Percentiles rank a stretch among this genome's conserved stretches.
Conservation (phyloP, 2,113 vertebrate species). For the Notothenia rossii region DNA sequence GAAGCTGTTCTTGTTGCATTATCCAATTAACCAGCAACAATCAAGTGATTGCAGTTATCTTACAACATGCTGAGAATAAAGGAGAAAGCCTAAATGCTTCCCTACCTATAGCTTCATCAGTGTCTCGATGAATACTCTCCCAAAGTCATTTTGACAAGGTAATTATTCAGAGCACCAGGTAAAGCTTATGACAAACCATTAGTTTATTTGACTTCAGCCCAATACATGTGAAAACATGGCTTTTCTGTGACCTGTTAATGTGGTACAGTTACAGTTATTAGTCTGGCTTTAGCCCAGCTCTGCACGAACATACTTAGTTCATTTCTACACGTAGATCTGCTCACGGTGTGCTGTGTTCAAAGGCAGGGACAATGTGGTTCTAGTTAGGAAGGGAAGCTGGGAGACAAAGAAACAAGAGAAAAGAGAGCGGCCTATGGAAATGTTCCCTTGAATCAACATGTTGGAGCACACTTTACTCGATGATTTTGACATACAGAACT, state of each 20-base stretch:
- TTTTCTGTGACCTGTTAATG: conserved; percentile 73
- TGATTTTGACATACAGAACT: conserved; percentile 66
- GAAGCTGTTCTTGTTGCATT: conserved; percentile 7
- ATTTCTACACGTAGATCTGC: conserved; percentile 53
- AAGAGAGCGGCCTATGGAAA: conserved; percentile 64
- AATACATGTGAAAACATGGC: conserved; percentile 70
- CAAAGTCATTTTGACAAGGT: conserved; percentile 66
- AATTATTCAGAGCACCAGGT: conserved; percentile 59
- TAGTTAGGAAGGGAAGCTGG: conserved; percentile 70
- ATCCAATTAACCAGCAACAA: conserved; percentile 32
- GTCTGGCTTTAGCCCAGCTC: conserved; percentile 60
- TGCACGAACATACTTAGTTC: conserved; percentile 35
- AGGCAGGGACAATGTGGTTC: conserved; percentile 75
- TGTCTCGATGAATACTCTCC: conserved; percentile 43
- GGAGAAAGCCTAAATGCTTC: conserved; percentile 4
- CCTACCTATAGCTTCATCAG: conserved; percentile 47
- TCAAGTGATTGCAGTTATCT: conserved; percentile 29
- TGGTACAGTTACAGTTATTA: conserved; percentile 72
- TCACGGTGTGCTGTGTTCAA: conserved; percentile 55
- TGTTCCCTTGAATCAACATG: conserved; percentile 75
- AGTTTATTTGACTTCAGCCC: conserved; percentile 77
- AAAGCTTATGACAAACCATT: conserved; percentile 46
- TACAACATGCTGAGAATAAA: conserved; percentile 20
- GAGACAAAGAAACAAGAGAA: conserved; percentile 64
- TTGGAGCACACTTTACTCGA: conserved; percentile 51